Percentiles rank a stretch among this genome's conserved stretches.
These are phyloP conservation scores for Danaus melanippus DNA, from an alignment of 1,140 invertebrate genomes.

Conservation along the genomic window DNA sequence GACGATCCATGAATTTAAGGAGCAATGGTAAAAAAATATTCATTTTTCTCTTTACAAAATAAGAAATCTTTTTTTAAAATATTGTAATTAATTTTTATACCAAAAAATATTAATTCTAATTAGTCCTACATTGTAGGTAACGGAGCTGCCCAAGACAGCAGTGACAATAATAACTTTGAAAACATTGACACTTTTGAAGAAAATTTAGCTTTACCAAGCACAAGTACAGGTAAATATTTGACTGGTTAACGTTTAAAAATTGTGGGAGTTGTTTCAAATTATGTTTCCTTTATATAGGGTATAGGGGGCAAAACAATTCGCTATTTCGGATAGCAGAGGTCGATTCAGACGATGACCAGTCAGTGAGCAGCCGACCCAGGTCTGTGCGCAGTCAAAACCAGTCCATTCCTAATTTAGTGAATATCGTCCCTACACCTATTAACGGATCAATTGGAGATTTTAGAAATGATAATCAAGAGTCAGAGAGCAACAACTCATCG, in stretches of 20 bases:
- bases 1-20: conserved; percentile 51
- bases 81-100: not conserved
- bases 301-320: conserved; percentile 64
- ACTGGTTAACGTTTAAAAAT: not conserved
- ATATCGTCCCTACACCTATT: conserved; percentile 72
- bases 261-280: conserved; percentile 44
- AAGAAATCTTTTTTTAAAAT: not conserved
- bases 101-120: conserved; percentile 4
- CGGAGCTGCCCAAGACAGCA: conserved; percentile 45
- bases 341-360: conserved; percentile 74
- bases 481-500: conserved; percentile 32
- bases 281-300: conserved; percentile 36
- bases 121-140: conserved; percentile 29
- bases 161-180: conserved; percentile 51
- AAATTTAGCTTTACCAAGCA: conserved; percentile 71
- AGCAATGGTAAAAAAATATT: conserved; percentile 38
- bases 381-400: conserved; percentile 46
- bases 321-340: conserved; percentile 73
- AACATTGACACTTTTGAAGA: conserved; percentile 51
- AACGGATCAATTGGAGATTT: conserved; percentile 72
- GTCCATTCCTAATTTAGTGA: conserved; percentile 63
- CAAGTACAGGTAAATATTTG: conserved; percentile 70
- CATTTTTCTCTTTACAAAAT: not conserved
- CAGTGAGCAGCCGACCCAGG: conserved; percentile 51
- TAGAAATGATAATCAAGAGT: conserved; percentile 49